Conservation (phyloP, 2,113 vertebrate species). For the Theristicus caerulescens region DNA sequence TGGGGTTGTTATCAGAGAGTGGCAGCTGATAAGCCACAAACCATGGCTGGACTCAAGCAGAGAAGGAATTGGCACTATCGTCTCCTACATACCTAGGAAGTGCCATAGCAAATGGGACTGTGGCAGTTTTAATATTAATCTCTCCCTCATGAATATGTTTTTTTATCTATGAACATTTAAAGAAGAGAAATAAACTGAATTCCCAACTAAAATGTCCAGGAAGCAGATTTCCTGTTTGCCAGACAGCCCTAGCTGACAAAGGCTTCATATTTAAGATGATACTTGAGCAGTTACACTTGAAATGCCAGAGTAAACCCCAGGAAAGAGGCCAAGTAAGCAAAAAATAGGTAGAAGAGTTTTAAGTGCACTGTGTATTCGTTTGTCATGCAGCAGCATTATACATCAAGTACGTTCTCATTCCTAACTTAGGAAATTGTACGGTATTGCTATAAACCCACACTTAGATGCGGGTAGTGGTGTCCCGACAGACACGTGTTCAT, state of each 20-base stretch:
- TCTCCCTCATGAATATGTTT: rapidly evolving
- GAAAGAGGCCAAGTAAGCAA: background rate
- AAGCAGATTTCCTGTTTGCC: background rate
- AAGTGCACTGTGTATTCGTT: background rate
- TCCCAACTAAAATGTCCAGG: background rate
- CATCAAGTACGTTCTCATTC: background rate
- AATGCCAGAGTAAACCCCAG: background rate
- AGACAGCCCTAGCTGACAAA: background rate
- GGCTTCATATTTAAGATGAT: background rate
- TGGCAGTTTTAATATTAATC: background rate
- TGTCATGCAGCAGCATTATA: background rate
- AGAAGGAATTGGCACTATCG: background rate
- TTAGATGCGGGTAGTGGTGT: background rate
- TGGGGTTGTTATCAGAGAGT: rapidly evolving
- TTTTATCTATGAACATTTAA: background rate
- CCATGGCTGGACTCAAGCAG: background rate
- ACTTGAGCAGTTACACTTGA: background rate
- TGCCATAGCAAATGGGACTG: background rate
- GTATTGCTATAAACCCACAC: background rate
- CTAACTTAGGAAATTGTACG: background rate
- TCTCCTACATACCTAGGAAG: background rate
- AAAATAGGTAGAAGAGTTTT: background rate
- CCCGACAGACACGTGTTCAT: rapidly evolving
- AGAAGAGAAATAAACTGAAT: background rate
- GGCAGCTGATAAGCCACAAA: background rate